Evolutionary conservation across 2,113 vertebrate species (phyloP), one percentile per base, ranked within the genome.

Genomic region (Mesitornis unicolor): DNA sequence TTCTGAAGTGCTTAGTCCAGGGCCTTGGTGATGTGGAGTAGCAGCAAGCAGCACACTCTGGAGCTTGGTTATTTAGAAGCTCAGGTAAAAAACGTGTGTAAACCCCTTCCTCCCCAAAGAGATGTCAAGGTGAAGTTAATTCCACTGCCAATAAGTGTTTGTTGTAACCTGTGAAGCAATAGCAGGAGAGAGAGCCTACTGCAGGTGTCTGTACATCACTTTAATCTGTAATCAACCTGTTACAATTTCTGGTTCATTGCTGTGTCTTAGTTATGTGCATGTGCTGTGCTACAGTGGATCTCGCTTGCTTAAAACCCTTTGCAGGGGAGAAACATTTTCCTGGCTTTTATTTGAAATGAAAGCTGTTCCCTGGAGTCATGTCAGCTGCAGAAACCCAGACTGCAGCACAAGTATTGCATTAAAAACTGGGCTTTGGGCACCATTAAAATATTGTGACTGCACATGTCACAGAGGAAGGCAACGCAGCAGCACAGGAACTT

Each of bases 331-430:
- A 96, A 50, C 7, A 29, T 73, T 82, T 40, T 91, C 65, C 84
- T 91, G 89, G 40, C 70, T 95, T 96, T 96, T 84, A 78, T 93
- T 95, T 82, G 69, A 91, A 92, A 73, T 94, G 86, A 96, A 96
- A 90, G 60, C 40, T 71, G n/a, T 71, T 96, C 88, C 73, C 63
- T 77, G 51, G 78, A 87, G 90, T 80, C 67, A 47, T 56, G 87
- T 94, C 61, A 87, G 48, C 77, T 90, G 83, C 57, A 68, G 88
- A 93, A 95, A 95, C 90, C 79, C 88, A 90, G 80, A 68, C 76
- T 80, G 75, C 26, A 93, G 92, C 90, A 68, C 53, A 75, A 94
- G 73, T 82, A 86, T 84, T 95, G 73, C 50, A 43, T 93, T 89
- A 90, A 90, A 84, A 96, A 29, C 43, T 26, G 86, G 88, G 70